Percentiles rank a stretch among this genome's conserved stretches.
These are phyloP conservation scores for Colaptes auratus DNA, from an alignment of 2,113 vertebrate genomes.

Conservation along the genomic window DNA sequence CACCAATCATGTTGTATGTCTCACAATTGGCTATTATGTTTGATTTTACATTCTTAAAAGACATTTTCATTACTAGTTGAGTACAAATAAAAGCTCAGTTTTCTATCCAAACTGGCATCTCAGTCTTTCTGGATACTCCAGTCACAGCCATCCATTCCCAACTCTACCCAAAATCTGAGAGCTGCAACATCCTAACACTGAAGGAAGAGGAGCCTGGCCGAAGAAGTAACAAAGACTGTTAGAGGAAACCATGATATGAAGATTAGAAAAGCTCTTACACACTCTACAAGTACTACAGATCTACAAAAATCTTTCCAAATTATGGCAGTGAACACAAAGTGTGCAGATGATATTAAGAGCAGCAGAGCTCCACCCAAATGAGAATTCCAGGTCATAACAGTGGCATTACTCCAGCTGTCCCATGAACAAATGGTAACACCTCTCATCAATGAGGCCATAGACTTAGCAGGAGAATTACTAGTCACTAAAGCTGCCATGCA, in stretches of 20 bases:
- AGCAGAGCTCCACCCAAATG: not conserved
- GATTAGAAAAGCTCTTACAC: not conserved
- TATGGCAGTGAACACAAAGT: rapidly evolving
- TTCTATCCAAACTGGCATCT: not conserved
- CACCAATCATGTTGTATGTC: not conserved
- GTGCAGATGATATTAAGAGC: not conserved
- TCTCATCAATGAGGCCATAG: not conserved
- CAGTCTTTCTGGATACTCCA: not conserved
- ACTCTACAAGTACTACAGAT: not conserved
- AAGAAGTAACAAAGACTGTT: not conserved
- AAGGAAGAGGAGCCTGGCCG: not conserved
- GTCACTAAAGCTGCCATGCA: not conserved
- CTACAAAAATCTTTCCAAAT: not conserved
- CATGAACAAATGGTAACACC: not conserved
- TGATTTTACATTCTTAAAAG: not conserved
- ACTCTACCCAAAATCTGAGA: not conserved
- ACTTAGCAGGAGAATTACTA: not conserved
- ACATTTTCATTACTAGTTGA: not conserved
- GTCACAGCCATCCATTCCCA: not conserved
- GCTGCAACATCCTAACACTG: not conserved
- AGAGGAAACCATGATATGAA: not conserved
- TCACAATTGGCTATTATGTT: not conserved
- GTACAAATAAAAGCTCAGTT: not conserved
- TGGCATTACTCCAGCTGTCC: not conserved
- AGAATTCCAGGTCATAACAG: not conserved